Evolutionary conservation across 1,140 invertebrate genomes (phyloP), one percentile per base, ranked within the genome.

Genomic region (Atta colombica): DNA sequence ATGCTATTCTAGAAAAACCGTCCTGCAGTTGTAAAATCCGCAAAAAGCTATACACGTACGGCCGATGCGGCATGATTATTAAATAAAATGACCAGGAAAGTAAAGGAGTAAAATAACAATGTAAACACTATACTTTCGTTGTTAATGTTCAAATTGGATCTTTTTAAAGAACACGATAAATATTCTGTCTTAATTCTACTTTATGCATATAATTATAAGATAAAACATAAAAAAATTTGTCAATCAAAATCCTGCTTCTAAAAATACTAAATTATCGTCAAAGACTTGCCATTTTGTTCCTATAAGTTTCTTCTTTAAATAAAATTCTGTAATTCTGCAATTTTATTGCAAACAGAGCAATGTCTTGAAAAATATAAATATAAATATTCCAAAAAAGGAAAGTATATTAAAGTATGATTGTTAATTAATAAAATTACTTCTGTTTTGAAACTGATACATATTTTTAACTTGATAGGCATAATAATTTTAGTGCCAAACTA

Each of bases 1-100:
- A 58, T 14, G 31, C 51, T 77, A 85, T 61, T 58, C 71, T 69
- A 65, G 28, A 66, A 90, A 25, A 90, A 90, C 78, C 78, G 88
- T 90, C 88, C 85, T 39, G 78, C 88, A 90, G 84, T 90, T 89
- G 77, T 89, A 28, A 74, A 63, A n/a, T 87, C 63, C 58, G 63
- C 58, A 75, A 82, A 87, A 80, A 61, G n/a, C 25, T 58, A 65
- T 60, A 61, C 61, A 69, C 28, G 77, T 68, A 89, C 82, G 69
- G 61, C 16, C 78, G 61, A 85, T 78, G 68, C 65, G 82, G 45
- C 66, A 28, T 60, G 53, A 87, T 89, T 89, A 87, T 89, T 89
- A 85, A 84, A 80, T 87, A 84, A 85, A 63, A 58, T 66, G 4
- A 25, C 5, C 3, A 25, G 10, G 12, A 61, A 45, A 25, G 21